phyloP scores from a whole-genome alignment of 2,888 invertebrate species.

The Xanthorhoe designata region DNA sequence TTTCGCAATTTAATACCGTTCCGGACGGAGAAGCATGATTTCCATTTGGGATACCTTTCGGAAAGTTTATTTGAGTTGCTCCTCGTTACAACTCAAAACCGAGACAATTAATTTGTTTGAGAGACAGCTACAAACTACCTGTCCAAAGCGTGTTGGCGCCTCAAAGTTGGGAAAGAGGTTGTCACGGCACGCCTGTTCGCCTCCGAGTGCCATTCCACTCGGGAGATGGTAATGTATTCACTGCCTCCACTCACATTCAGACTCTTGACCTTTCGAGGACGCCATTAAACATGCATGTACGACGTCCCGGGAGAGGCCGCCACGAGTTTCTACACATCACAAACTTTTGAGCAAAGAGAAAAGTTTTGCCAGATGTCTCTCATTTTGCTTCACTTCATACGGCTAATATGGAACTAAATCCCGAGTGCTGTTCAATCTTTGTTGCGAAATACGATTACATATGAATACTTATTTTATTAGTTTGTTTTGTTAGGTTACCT shows the following conservation, averaged over 20 bases:
- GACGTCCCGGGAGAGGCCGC: conserved; percentile 70
- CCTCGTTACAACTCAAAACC: conserved; percentile 76
- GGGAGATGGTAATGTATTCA: conserved; percentile 80
- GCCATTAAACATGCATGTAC: conserved; percentile 82
- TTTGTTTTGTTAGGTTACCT: conserved; percentile 36
- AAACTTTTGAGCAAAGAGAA: conserved; percentile 79
- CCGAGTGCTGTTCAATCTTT: conserved; percentile 55
- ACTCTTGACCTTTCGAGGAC: conserved; percentile 82
- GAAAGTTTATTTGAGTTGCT: conserved; percentile 75
- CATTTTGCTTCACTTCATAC: conserved; percentile 71
- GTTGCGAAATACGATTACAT: conserved; percentile 49
- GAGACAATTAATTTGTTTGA: conserved; percentile 83
- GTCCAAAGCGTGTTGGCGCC: conserved; percentile 68
- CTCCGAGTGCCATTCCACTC: conserved; percentile 59
- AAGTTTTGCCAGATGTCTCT: conserved; percentile 73
- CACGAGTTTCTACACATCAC: conserved; percentile 73
- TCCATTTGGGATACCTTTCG: conserved; percentile 66
- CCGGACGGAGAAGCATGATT: conserved; percentile 55
- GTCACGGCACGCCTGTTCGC: conserved; percentile 62
- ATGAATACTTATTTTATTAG: conserved; percentile 49
- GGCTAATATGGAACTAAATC: conserved; percentile 58
- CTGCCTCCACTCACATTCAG: conserved; percentile 71
- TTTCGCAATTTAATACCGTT: conserved; percentile 63
- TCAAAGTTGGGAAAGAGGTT: conserved; percentile 75
- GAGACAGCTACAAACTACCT: conserved; percentile 82